Base-by-base conservation (phyloP, 2,113 vertebrate genomes). In the Meriones unguiculatus region DNA sequence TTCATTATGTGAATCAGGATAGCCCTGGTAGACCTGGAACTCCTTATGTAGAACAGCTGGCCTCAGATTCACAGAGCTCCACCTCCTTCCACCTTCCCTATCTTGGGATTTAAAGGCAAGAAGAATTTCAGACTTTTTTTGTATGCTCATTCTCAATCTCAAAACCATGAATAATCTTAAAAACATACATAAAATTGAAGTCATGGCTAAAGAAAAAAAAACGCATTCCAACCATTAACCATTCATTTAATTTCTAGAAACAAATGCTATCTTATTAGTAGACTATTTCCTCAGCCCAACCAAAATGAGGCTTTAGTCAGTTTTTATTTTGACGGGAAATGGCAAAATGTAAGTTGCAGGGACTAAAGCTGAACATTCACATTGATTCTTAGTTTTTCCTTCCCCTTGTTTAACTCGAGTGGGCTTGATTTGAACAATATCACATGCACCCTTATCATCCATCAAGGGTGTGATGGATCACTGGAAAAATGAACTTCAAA, bases 401-500 rank as follows among this genome's bases (percentile, higher is more conserved):
- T 10, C 85, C 22, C 25, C 1, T 11, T 87, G n/a, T 64, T 59
- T 89, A 87, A 76, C 64, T 91, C 3, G 14, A 90, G 46, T 4
- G 87, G 11, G 5, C 32, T 77, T 69, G 18, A 82, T 32, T 46
- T 25, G 41, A 76, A 28, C 77, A 35, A 70, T 54, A 52, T 57
- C 41, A 88, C 76, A 41, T 32, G 87, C 10, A 7, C 2, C 22
- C 32, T 93, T 91, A 35, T 46, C 54, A 57, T 80, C 25, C 22
- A 59, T 76, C 46, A 73, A 93, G 32, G 38, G 3, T 64, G 22
- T 4, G 84, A 17, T 84, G n/a, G n/a, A 62, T 78, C 32, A 82
- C 17, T 82, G 54, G 30, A 85, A 87, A 96, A 65, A 78, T 89
- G 62, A 5, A 64, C 81, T 96, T 95, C 46, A 93, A 65, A 95